Evolutionary conservation across 2,888 invertebrate genomes (phyloP), one percentile per base, ranked within the genome.

Genomic region (Stomorhina lunata): DNA sequence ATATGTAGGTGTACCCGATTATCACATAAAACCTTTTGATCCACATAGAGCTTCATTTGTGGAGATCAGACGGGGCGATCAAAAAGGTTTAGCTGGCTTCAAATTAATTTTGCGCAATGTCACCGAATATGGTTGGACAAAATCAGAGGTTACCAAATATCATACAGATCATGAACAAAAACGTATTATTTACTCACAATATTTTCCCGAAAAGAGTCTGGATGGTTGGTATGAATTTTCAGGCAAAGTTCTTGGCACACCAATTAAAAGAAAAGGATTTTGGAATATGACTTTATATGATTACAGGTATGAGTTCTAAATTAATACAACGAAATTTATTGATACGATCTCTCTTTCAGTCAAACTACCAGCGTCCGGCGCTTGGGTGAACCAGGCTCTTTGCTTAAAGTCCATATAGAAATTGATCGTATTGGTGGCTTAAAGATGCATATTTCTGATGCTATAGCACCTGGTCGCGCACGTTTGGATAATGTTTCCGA

Each of bases 181-280:
- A 80, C 92, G 93, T 50, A 93, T 96, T 2, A 93, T 95, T 76
- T 95, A 96, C 87, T 94, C 95, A 0, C 96, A 96, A 90, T 95
- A 95, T 89, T 96, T 96, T 89, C 96, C 96, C 0, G 95, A 96
- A 86, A 96, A 96, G 87, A 93, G 92, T 87, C 91, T 96, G 1
- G 92, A 93, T 72, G 96, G 96, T 0, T 92, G 92, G 61, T 95
- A 94, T 86, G 94, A 94, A 82, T 93, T 95, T 83, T 92, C 92
- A 85, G 95, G 94, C 1, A 93, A 92, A 79, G 90, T 94, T 10
- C 92, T 95, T 76, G 95, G 95, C 0, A 92, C 92, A 0, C 93
- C 92, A 80, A 91, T 95, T 29, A 91, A 91, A 2, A 95, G 95
- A 48, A 92, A 92, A 25, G 96, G 96, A 0, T 92, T 92, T 55